A percentile compares a stretch with the other conserved stretches of the same genome.
Conservation (phyloP, 2,888 invertebrate species). For the Agrochola litura region DNA sequence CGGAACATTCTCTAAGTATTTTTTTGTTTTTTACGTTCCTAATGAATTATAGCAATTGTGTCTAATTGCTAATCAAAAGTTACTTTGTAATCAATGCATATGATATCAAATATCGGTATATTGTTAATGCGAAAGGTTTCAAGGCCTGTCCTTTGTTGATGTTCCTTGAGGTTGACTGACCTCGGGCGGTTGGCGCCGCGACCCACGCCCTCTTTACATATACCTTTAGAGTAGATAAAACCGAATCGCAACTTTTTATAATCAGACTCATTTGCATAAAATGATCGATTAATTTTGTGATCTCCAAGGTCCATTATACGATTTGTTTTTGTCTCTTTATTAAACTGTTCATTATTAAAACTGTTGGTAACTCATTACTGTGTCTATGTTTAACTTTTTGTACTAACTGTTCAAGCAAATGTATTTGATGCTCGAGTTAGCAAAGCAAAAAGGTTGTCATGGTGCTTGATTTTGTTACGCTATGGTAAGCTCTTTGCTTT, state of each 20-base stretch:
- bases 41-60: not conserved
- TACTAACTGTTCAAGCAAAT: conserved; percentile 28
- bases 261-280: conserved; percentile 15
- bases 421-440: conserved; percentile 34
- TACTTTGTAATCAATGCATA: conserved; percentile 27
- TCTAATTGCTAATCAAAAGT: not conserved
- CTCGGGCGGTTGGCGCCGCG: conserved; percentile 68
- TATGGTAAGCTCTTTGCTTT: conserved; percentile 28
- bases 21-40: not conserved
- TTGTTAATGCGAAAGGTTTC: conserved; percentile 59
- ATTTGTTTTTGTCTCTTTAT: conserved; percentile 8
- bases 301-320: not conserved
- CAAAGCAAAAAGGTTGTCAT: conserved; percentile 38
- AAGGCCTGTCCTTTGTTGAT: conserved; percentile 72
- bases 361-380: conserved; percentile 24
- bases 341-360: conserved; percentile 1
- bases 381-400: conserved; percentile 20
- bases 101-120: conserved; percentile 39
- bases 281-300: conserved; percentile 2
- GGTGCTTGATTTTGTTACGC: conserved; percentile 36
- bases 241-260: conserved; percentile 1
- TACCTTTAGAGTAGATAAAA: conserved; percentile 27
- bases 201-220: conserved; percentile 68
- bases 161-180: conserved; percentile 77
- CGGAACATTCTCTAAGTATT: not conserved